Base-by-base conservation (phyloP, 2,797 vertebrate genomes). In the Darevskia nairensis region DNA sequence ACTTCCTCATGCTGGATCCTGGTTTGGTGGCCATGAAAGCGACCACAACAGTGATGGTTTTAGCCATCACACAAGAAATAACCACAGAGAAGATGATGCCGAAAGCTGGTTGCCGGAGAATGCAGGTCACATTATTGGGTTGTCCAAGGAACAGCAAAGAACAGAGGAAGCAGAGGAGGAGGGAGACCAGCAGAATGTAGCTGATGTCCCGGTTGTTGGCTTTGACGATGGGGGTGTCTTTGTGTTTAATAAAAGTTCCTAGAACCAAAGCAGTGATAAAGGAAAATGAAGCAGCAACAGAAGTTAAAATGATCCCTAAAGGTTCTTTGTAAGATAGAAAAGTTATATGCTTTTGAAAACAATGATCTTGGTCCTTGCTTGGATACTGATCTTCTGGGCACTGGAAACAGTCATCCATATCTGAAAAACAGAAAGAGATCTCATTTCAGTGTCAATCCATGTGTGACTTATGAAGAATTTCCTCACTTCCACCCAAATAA, bases 41-140 rank as follows among this genome's bases (percentile, higher is more conserved):
- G 25, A 76, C 74, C 21, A 76, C 74, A 21, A 76, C 74, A 76
- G 74, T 76, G 74, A 76, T 76, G 74, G 74, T 76, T 76, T 76
- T 76, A 9, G 74, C 39, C 74, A 76, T 11, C 21, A 78, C 76
- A 78, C 44, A 50, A 29, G 76, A 78, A 50, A 78, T 27, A n/a
- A 46, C 76, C 27, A 55, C 44, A 5, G 76, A 78, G 76, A 78
- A 78, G 27, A 78, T 78, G 44, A 78, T 17, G 9, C 25, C 27
- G 3, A 78, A 50, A 29, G 44, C 10, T n/a, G 76, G 29, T 78
- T 78, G 76, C n/a, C 11, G 76, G 25, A 78, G 76, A 8, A 55
- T 2, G 46, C 76, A 78, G 29, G 27, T 78, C 41, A 55, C 41
- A 21, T 50, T n/a, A 1, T 17, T 4, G n/a, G 76, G 76, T 8